These are phyloP conservation scores for Musca vetustissima DNA, from an alignment of 1,140 invertebrate genomes.

Conservation along the genomic window DNA sequence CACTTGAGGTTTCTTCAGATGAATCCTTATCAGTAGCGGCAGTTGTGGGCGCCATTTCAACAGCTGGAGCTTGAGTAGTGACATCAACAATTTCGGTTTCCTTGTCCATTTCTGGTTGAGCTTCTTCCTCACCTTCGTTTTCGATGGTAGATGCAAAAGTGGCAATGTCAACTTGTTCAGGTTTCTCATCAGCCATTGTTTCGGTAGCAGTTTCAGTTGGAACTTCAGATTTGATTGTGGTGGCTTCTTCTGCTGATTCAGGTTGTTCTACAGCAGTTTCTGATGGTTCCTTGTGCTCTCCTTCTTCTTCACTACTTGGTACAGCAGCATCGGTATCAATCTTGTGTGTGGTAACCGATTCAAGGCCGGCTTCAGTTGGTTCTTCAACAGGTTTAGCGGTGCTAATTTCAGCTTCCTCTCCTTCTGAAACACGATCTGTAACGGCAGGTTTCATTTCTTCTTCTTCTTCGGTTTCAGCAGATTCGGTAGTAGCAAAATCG, in stretches of 20 bases:
- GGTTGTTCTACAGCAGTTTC: slow-evolving; percentile 21
- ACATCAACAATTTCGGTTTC: slow-evolving; percentile 3
- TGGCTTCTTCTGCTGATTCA: slow-evolving; percentile 5
- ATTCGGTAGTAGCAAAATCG: slow-evolving; percentile 15
- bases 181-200: neutral
- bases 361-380: neutral
- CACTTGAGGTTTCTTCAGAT: slow-evolving; percentile 6
- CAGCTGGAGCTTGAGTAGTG: neutral
- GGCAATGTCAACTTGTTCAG: neutral
- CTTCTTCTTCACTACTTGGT: no score
- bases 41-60: neutral
- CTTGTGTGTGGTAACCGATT: neutral
- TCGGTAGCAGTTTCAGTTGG: neutral
- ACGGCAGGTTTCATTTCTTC: slow-evolving; percentile 23
- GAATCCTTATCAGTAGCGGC: neutral
- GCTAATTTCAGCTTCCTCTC: slow-evolving; percentile 25
- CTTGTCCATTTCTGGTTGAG: neutral
- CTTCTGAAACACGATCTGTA: slow-evolving; percentile 30
- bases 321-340: neutral
- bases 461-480: slow-evolving; percentile 16
- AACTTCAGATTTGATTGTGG: neutral
- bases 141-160: neutral
- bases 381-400: slow-evolving; percentile 1
- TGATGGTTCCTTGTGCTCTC: slow-evolving; percentile 17
- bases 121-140: slow-evolving; percentile 2